These are phyloP conservation scores for Phrixothrix hirtus DNA, from an alignment of 2,888 invertebrate genomes.

Conservation along the genomic window DNA sequence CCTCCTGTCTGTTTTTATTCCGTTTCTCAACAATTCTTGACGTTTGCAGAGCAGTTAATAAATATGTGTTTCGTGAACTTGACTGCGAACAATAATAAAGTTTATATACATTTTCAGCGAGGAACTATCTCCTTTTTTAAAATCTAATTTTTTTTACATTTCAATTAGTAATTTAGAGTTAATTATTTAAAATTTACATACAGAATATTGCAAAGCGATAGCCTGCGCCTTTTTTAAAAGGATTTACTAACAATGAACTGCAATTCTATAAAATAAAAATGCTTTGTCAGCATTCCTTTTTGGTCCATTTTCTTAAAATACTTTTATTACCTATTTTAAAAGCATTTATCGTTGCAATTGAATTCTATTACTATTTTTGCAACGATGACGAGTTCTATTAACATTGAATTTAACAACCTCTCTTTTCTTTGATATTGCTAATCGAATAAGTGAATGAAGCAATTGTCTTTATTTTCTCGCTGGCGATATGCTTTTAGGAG, in stretches of 20 bases:
- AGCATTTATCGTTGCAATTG: not conserved
- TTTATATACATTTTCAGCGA: no score
- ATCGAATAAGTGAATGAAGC: not conserved
- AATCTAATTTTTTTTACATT: no score
- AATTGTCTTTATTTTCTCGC: not conserved
- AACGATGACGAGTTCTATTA: not conserved
- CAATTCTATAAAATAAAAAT: not conserved
- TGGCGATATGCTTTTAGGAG: not conserved
- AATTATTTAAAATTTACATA: not conserved
- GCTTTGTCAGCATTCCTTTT: not conserved
- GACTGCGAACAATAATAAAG: no score
- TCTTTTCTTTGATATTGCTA: not conserved
- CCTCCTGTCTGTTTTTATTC: slow-evolving; percentile 22
- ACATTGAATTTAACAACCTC: not conserved
- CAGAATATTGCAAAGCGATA: not conserved
- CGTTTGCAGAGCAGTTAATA: slow-evolving; percentile 9
- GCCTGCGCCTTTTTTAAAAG: not conserved
- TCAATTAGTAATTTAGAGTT: not conserved
- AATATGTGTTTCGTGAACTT: no score
- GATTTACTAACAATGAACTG: not conserved
- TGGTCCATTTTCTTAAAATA: not conserved
- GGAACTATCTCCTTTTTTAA: no score
- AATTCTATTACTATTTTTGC: not conserved
- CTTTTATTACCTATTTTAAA: not conserved
- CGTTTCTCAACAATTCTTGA: slow-evolving; percentile 14